Evolutionary conservation across 2,888 invertebrate species (phyloP), one percentile per base, ranked within the genome.

Genomic region (Drosophila barbarae): DNA sequence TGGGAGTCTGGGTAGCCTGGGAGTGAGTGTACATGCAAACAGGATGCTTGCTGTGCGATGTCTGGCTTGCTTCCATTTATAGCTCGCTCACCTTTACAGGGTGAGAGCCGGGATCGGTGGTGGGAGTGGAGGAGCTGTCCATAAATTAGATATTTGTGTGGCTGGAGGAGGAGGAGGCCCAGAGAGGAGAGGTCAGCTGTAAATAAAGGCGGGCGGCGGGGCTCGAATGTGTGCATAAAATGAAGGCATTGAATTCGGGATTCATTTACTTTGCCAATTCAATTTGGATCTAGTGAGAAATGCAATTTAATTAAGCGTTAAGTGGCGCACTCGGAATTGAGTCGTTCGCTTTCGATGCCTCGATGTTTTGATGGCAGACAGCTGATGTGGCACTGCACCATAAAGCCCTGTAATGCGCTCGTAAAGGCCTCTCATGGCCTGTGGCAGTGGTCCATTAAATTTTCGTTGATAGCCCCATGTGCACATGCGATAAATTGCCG

Each of bases 291-390:
- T 53, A 39, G 36, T 21, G 44, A 9, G 41, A 68, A 72, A 69
- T 73, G 52, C 61, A 74, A 79, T 80, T 82, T 68, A 79, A 79
- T 82, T 79, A 73, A 52, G 47, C 69, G 55, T 65, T 79, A 63
- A 74, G 63, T 75, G 65, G 42, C 63, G 66, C 61, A 53, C 61
- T 60, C 61, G 32, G n/a, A 53, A 60, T 23, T 54, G 55, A 63
- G 61, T 32, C 61, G 61, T 63, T 50, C 18, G 26, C 7, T 15
- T 30, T 59, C 30, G 18, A 35, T 6, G 30, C 44, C 36, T 32
- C 59, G 42, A 55, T 35, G 42, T 57, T 26, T 53, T 44, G 32
- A 44, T 57, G 52, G 42, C 65, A 66, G 63, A 46, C 69, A 75
- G 65, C 76, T 74, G 79, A 74, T 76, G 57, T 71, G 71, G 26